Percentiles rank a stretch among this genome's conserved stretches.
These are phyloP conservation scores for Oscheius onirici DNA, from an alignment of 2,888 invertebrate species.

Conservation along the genomic window DNA sequence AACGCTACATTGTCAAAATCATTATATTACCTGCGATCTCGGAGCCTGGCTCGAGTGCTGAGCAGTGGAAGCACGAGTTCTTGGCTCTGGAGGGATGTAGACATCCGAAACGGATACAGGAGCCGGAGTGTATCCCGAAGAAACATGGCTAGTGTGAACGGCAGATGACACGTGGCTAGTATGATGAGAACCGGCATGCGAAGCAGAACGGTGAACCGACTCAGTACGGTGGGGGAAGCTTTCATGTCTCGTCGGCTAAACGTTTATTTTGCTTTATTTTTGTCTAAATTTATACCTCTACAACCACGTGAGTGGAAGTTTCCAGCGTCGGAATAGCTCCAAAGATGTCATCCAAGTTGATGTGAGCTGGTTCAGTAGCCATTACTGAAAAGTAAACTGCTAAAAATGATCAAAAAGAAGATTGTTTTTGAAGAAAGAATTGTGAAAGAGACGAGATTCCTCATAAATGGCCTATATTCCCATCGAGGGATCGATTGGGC, in stretches of 20 bases:
- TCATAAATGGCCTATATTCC: background rate
- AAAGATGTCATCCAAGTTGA: conserved; percentile 55
- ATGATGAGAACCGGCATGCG: conserved; percentile 17
- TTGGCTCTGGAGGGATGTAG: conserved; percentile 30
- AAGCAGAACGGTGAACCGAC: background rate
- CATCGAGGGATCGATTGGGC: background rate
- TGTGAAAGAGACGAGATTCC: background rate
- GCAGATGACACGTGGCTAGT: conserved; percentile 14
- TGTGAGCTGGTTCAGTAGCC: conserved; percentile 29
- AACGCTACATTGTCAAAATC: too few species aligned
- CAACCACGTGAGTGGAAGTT: background rate
- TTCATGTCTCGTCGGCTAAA: background rate
- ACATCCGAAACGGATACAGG: background rate
- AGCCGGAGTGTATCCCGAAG: too few species aligned
- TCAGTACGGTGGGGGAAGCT: background rate
- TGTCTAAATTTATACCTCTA: background rate
- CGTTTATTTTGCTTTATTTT: background rate
- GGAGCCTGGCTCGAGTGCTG: background rate
- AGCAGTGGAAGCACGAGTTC: conserved; percentile 16
- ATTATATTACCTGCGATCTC: too few species aligned
- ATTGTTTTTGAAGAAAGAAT: background rate
- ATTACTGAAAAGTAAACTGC: background rate
- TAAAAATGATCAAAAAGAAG: background rate
- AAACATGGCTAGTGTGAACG: background rate
- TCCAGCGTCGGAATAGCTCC: conserved; percentile 37